phyloP scores from a whole-genome alignment of 2,797 vertebrate genomes.

The Brachyrhaphis roseni region DNA sequence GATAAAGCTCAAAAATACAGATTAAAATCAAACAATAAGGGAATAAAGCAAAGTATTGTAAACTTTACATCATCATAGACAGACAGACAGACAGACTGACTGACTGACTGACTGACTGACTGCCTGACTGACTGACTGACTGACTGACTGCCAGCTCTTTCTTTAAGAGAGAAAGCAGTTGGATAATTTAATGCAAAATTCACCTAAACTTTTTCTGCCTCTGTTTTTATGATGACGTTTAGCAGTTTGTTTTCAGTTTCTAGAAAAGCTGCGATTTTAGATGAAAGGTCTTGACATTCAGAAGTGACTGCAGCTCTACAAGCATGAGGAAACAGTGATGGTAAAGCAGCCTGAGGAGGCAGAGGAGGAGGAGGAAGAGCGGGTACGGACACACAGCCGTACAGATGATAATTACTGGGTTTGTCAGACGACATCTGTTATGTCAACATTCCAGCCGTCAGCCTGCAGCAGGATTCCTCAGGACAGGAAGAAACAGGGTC shows the following conservation, averaged over 20 bases:
- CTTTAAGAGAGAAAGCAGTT: too few relatives aligned
- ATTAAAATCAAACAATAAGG: too few relatives aligned
- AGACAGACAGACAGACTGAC: too few relatives aligned
- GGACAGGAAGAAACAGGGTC: constrained; percentile 37
- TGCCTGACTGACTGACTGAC: too few relatives aligned
- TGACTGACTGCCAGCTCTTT: too few relatives aligned
- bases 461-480: constrained; percentile 46
- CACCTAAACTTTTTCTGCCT: neutral
- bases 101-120: too few relatives aligned
- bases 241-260: neutral
- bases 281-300: neutral
- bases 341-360: constrained; percentile 28
- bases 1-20: too few relatives aligned
- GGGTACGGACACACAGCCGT: constrained; percentile 53
- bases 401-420: constrained; percentile 71
- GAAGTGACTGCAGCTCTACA: constrained; percentile 1
- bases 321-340: constrained; percentile 27
- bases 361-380: constrained; percentile 43
- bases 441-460: constrained; percentile 72
- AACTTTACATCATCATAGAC: too few relatives aligned
- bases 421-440: constrained; percentile 79
- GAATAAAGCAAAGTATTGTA: too few relatives aligned
- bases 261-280: neutral
- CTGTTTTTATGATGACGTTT: neutral
- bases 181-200: too few relatives aligned